phyloP scores from a whole-genome alignment of 2,797 vertebrate genomes.

The Aotus griseimembra region DNA sequence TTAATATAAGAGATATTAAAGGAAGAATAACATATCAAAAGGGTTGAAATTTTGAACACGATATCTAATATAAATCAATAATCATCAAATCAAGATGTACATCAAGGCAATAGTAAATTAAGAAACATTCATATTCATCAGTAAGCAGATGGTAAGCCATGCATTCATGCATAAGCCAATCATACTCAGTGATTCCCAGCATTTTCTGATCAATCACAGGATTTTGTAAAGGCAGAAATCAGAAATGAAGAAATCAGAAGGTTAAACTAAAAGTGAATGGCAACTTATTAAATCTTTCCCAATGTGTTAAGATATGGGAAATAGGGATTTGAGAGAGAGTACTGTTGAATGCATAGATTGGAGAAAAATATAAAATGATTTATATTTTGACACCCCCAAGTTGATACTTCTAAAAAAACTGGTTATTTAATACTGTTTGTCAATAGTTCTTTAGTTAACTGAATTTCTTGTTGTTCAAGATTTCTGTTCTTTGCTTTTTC shows the following conservation, averaged over 20 bases:
- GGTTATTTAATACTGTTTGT: background rate
- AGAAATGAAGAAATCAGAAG: background rate
- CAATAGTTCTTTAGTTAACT: background rate
- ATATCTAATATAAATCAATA: background rate
- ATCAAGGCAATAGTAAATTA: background rate
- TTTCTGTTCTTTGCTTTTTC: background rate
- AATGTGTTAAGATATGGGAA: background rate
- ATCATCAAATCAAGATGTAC: background rate
- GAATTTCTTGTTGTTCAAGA: background rate
- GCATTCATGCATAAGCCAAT: background rate
- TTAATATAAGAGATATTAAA: background rate
- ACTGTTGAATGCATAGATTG: background rate
- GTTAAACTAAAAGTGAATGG: background rate
- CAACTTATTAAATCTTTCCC: background rate
- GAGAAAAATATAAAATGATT: background rate
- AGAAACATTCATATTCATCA: background rate
- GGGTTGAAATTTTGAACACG: background rate
- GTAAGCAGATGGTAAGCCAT: background rate
- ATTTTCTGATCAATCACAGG: background rate
- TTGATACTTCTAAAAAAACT: background rate
- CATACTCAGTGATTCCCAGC: background rate
- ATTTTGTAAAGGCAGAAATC: conserved; percentile 4
- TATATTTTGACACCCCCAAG: background rate
- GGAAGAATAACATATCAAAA: background rate
- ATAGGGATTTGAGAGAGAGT: background rate